A percentile compares a stretch with the other conserved stretches of the same genome.
These are phyloP conservation scores for Dicrurus megarhynchus DNA, from an alignment of 2,113 vertebrate species.

Conservation along the genomic window DNA sequence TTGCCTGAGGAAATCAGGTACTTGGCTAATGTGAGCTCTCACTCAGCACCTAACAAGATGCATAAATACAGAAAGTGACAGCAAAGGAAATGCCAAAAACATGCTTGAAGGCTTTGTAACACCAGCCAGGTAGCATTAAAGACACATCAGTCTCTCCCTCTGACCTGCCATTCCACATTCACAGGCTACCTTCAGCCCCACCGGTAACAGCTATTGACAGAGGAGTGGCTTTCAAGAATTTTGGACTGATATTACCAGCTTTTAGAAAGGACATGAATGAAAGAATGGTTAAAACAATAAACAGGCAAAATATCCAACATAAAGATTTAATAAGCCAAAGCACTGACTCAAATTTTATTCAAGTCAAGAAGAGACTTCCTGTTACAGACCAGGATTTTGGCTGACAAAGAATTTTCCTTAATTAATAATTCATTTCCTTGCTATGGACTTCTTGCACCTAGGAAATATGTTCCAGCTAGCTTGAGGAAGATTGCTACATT, in stretches of 20 bases:
- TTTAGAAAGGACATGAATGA: not conserved
- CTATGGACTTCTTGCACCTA: not conserved
- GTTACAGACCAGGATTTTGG: not conserved
- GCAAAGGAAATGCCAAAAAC: constrained; percentile 10
- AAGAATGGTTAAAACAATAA: not conserved
- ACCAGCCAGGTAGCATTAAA: not conserved
- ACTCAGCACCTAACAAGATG: not conserved
- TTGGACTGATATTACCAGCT: not conserved
- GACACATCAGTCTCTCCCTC: not conserved
- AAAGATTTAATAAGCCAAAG: not conserved
- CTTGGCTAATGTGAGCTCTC: not conserved
- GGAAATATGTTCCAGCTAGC: not conserved
- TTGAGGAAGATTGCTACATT: not conserved
- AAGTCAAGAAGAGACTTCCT: not conserved
- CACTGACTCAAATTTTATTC: not conserved
- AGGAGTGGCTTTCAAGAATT: not conserved
- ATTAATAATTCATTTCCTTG: not conserved
- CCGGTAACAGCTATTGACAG: not conserved
- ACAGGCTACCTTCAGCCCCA: not conserved
- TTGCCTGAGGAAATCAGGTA: not conserved
- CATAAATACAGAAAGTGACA: not conserved
- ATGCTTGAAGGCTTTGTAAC: not conserved
- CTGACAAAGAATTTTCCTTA: not conserved
- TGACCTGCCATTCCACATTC: not conserved
- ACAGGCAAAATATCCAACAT: not conserved